Conservation (phyloP, 2,888 invertebrate species). For the Theretra japonica region DNA sequence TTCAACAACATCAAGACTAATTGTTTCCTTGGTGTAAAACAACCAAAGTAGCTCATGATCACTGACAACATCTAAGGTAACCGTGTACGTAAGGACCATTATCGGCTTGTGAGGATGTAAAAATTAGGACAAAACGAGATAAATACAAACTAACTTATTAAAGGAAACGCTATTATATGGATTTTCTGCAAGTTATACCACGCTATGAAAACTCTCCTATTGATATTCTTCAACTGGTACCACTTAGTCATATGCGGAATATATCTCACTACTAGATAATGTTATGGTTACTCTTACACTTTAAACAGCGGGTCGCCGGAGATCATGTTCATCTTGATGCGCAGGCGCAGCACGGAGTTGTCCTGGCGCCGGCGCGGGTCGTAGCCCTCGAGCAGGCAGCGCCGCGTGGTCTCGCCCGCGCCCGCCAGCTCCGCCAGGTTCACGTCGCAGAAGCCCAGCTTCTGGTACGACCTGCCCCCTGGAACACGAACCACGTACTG, state of each 20-base stretch:
- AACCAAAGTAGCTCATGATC: no score
- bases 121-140: no score
- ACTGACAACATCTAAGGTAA: no score
- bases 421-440: constrained; percentile 99
- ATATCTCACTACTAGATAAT: not conserved
- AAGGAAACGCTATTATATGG: no score
- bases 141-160: no score
- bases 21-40: no score
- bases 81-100: no score
- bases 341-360: constrained; percentile 96
- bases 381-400: constrained; percentile 97
- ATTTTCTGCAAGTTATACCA: no score
- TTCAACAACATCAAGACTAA: no score
- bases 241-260: not conserved
- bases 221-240: not conserved
- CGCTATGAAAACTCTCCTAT: no score
- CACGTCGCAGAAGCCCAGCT: constrained; percentile 98
- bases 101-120: no score
- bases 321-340: constrained; percentile 96
- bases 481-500: constrained; percentile 33
- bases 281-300: constrained; percentile 89
- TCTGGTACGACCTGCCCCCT: constrained; percentile 94
- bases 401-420: constrained; percentile 92
- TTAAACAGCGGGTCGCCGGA: constrained; percentile 98
- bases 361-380: constrained; percentile 96